A percentile compares a stretch with the other conserved stretches of the same genome.
Evolutionary conservation across 1,140 invertebrate genomes (phyloP).

Genomic region (Drosophila elegans): DNA sequence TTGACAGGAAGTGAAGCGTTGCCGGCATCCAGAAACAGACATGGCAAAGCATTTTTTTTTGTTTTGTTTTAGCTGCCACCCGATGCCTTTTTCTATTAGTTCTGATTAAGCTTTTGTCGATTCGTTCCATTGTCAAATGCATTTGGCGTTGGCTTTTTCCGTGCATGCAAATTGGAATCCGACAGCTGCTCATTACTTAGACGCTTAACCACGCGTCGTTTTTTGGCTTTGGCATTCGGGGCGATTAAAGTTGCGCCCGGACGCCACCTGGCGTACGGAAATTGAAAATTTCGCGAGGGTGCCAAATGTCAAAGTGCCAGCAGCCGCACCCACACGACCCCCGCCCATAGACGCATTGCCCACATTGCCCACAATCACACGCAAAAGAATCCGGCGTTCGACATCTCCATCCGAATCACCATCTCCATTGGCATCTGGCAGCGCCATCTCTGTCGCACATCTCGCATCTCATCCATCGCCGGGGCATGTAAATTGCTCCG

Average conservation of each 20-base stretch:
- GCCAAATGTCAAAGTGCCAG: constrained; percentile 70
- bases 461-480: constrained; percentile 48
- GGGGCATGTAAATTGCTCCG: constrained; percentile 72
- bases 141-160: constrained; percentile 48
- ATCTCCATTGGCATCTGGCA: constrained; percentile 47
- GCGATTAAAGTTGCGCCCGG: constrained; percentile 61
- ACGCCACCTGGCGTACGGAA: constrained; percentile 56
- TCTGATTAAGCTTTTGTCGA: constrained; percentile 55
- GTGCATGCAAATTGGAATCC: constrained; percentile 62
- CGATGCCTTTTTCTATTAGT: constrained; percentile 49
- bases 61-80: constrained; percentile 26
- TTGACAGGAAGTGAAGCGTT: constrained; percentile 59
- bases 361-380: constrained; percentile 25
- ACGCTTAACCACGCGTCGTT: constrained; percentile 70
- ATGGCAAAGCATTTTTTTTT: constrained; percentile 40
- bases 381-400: constrained; percentile 46
- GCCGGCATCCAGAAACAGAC: constrained; percentile 36
- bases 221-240: constrained; percentile 67
- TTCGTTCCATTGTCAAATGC: constrained; percentile 66
- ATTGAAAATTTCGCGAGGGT: constrained; percentile 55
- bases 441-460: constrained; percentile 32
- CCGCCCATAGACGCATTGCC: constrained; percentile 2
- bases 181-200: constrained; percentile 68
- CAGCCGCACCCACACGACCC: constrained; percentile 22
- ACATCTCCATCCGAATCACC: constrained; percentile 35